Evolutionary conservation across 1,140 invertebrate species (phyloP).

Genomic region (Mylabris phalerata): DNA sequence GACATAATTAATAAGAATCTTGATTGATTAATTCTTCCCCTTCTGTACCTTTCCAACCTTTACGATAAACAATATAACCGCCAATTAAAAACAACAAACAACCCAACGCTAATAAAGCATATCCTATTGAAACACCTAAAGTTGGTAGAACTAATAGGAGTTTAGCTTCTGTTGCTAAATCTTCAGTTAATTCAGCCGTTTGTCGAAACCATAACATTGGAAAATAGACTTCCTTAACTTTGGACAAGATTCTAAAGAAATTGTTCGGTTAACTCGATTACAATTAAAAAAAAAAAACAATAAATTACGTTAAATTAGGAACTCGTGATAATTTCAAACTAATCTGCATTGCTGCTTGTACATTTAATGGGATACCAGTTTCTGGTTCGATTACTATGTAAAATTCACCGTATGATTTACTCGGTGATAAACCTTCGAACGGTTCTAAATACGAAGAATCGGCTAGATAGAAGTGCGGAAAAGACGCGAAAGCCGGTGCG

Average conservation of each 20-base stretch:
- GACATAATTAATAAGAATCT: neutral
- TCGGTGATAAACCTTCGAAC: constrained; percentile 64
- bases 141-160: constrained; percentile 45
- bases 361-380: constrained; percentile 60
- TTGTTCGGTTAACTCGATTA: constrained; percentile 3
- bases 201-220: constrained; percentile 74
- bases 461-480: constrained; percentile 80
- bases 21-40: constrained; percentile 28
- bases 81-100: constrained; percentile 44
- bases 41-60: constrained; percentile 38
- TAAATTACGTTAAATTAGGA: constrained; percentile 43
- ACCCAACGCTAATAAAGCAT: constrained; percentile 47
- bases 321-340: constrained; percentile 60
- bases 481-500: constrained; percentile 74
- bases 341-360: constrained; percentile 64
- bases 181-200: constrained; percentile 51
- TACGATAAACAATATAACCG: constrained; percentile 41
- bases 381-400: constrained; percentile 64
- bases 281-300: constrained; percentile 2
- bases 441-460: constrained; percentile 57
- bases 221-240: constrained; percentile 51
- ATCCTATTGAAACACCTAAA: constrained; percentile 48
- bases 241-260: constrained; percentile 48
- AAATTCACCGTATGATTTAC: constrained; percentile 61
- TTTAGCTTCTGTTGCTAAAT: constrained; percentile 51